Evolutionary conservation across 53 echinoderm and acorn worm genomes (phyloP).

Genomic region (Zoroaster sp.): DNA sequence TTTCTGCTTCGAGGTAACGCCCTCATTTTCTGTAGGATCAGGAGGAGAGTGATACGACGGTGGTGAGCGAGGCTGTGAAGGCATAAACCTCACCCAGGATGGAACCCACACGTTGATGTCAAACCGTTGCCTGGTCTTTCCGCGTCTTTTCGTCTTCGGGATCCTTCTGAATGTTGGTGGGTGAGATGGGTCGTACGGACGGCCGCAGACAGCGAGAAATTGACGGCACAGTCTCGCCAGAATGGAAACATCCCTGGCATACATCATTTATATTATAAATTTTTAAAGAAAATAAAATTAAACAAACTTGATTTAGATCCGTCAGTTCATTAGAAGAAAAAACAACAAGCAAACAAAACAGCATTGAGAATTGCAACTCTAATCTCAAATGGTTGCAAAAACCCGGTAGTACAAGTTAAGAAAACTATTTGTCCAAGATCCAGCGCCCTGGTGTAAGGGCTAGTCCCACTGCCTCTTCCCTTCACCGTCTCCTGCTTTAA

Average conservation of each 20-base stretch:
- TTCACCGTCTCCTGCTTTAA: too few species aligned
- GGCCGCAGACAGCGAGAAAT: constrained; percentile 12
- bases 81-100: constrained; percentile 14
- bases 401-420: too few species aligned
- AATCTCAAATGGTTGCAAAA: too few species aligned
- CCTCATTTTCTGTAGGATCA: neutral
- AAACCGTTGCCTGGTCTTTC: neutral
- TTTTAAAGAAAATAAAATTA: neutral
- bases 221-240: neutral
- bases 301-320: too few species aligned
- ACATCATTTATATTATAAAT: neutral
- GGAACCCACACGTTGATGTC: constrained; percentile 21
- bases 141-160: neutral
- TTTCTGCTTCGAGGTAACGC: neutral
- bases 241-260: neutral
- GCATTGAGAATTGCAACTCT: too few species aligned
- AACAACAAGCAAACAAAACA: too few species aligned
- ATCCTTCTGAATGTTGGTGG: constrained; percentile 9
- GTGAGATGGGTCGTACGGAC: neutral
- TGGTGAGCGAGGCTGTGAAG: neutral
- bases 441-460: too few species aligned
- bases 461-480: too few species aligned
- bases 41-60: neutral
- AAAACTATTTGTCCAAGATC: too few species aligned
- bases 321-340: too few species aligned